A percentile compares a stretch with the other conserved stretches of the same genome.
Evolutionary conservation across 2,888 invertebrate species (phyloP).

Genomic region (Diaphora mendica): DNA sequence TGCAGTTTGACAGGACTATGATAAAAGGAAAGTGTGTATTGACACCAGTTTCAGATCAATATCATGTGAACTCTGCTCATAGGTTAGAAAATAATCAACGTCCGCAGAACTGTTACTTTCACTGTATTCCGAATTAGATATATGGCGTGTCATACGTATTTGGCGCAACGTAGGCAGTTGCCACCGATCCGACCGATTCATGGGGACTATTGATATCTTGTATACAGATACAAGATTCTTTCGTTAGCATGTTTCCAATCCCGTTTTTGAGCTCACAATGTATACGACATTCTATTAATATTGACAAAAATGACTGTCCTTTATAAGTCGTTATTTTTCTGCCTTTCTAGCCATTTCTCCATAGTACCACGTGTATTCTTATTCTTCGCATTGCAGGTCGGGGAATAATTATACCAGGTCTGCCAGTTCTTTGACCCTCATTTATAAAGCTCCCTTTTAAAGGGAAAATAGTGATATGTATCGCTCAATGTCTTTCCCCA

Average conservation of each 20-base stretch:
- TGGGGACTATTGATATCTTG: not conserved
- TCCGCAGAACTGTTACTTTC: slow-evolving; percentile 37
- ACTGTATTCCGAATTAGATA: slow-evolving; percentile 28
- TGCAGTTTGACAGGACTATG: not conserved
- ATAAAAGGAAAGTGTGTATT: not conserved
- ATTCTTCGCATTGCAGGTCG: no score
- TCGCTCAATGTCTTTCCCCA: not conserved
- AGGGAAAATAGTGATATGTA: not conserved
- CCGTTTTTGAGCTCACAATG: not conserved
- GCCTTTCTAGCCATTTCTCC: not conserved
- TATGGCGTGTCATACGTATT: slow-evolving; percentile 22
- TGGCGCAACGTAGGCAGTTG: slow-evolving; percentile 9
- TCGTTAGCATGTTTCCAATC: not conserved
- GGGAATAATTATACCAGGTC: no score
- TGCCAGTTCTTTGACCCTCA: not conserved
- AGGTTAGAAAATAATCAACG: slow-evolving; percentile 20
- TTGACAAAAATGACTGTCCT: not conserved
- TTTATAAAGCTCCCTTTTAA: not conserved
- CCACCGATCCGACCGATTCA: not conserved
- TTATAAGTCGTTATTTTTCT: not conserved
- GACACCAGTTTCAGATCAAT: not conserved
- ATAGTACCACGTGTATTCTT: not conserved
- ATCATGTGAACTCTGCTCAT: slow-evolving; percentile 24
- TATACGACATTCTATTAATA: not conserved
- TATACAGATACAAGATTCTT: not conserved